Conservation (phyloP, 2,888 invertebrate species). For the Clusia tigrina region DNA sequence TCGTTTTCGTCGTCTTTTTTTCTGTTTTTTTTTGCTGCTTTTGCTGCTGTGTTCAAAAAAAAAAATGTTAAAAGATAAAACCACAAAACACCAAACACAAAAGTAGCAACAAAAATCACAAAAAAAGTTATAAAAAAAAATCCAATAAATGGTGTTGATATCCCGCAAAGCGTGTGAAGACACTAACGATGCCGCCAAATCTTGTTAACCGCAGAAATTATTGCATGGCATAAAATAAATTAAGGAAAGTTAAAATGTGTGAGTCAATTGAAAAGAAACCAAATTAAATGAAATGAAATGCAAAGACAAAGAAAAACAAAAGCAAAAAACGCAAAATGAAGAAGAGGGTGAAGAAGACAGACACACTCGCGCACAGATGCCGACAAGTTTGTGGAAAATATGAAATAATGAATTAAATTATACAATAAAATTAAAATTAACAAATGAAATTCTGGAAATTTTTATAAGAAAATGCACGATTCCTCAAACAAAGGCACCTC, state of each 20-base stretch:
- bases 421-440: too few relatives aligned
- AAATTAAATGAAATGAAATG: background rate
- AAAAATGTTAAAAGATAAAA: conserved; percentile 18
- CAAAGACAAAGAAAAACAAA: background rate
- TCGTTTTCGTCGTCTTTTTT: conserved; percentile 27
- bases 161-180: conserved; percentile 61
- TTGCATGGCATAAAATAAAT: conserved; percentile 59
- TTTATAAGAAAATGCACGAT: too few relatives aligned
- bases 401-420: too few relatives aligned
- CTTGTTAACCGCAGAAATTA: conserved; percentile 61
- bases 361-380: too few relatives aligned
- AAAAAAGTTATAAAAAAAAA: conserved; percentile 47
- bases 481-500: too few relatives aligned
- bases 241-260: conserved; percentile 43
- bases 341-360: too few relatives aligned
- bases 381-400: too few relatives aligned
- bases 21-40: background rate
- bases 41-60: background rate
- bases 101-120: conserved; percentile 22
- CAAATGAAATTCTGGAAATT: too few relatives aligned
- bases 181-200: conserved; percentile 61
- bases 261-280: too few relatives aligned
- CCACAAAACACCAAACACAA: conserved; percentile 29
- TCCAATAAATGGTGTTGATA: conserved; percentile 60
- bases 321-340: background rate